Percentiles rank a stretch among this genome's conserved stretches.
phyloP scores from a whole-genome alignment of 2,888 invertebrate species.

The Scelioninae gen. 1 region DNA sequence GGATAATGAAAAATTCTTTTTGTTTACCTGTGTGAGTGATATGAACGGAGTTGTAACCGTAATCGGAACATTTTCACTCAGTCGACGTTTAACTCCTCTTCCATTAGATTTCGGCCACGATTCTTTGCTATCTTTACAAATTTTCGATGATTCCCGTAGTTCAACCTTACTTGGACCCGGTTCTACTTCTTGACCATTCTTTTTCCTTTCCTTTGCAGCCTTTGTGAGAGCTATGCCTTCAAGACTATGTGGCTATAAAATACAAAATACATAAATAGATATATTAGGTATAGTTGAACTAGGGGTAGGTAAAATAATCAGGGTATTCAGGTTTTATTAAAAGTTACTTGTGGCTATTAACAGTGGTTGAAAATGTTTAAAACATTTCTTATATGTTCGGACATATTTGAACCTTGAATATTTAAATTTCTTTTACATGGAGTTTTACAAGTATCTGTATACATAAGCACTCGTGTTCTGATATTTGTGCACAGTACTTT shows the following conservation, averaged over 20 bases:
- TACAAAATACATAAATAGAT: neutral
- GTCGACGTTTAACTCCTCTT: constrained; percentile 77
- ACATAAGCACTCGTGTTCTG: no score
- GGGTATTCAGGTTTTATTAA: no score
- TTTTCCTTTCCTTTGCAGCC: constrained; percentile 79
- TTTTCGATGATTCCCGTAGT: constrained; percentile 73
- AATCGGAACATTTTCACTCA: constrained; percentile 76
- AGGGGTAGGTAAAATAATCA: no score
- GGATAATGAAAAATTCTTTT: no score
- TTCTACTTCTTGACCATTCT: constrained; percentile 76
- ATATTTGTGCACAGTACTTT: no score
- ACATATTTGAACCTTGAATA: no score
- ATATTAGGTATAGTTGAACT: no score
- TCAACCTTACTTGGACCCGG: constrained; percentile 74
- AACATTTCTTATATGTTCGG: no score
- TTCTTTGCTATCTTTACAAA: constrained; percentile 75
- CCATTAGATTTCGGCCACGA: constrained; percentile 74
- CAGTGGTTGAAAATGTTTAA: no score
- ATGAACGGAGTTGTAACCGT: constrained; percentile 73
- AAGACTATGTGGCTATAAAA: constrained; percentile 85
- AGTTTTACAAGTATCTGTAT: no score
- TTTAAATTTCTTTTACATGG: no score
- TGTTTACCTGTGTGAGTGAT: constrained; percentile 76
- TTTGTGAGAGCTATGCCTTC: constrained; percentile 81
- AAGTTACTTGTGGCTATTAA: no score